Evolutionary conservation across 2,113 vertebrate species (phyloP).

Genomic region (Neotragus pygmaeus): DNA sequence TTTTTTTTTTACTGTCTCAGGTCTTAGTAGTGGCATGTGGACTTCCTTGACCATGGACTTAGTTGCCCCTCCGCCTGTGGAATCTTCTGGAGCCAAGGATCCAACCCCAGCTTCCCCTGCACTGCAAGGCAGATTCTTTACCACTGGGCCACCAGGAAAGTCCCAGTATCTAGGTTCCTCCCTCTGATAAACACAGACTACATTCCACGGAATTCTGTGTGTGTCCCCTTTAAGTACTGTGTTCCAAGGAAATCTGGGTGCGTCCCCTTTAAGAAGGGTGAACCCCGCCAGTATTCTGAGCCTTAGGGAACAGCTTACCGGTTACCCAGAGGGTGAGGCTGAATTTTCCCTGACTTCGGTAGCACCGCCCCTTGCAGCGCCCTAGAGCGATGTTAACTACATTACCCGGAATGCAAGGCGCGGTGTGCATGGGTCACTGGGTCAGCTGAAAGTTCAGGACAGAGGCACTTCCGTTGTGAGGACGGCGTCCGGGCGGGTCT

Average conservation of each 20-base stretch:
- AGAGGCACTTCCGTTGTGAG: fast-evolving
- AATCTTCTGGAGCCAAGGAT: neutral
- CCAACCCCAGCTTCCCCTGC: neutral
- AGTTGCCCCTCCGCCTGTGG: neutral
- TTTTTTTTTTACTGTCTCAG: neutral
- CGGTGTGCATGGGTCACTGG: fast-evolving
- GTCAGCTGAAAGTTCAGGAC: neutral
- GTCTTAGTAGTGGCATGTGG: neutral
- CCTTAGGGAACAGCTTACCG: fast-evolving
- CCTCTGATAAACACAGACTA: neutral
- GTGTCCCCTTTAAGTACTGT: neutral
- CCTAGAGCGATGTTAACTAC: fast-evolving
- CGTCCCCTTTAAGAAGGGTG: neutral
- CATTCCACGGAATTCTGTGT: neutral
- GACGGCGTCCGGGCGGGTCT: neutral
- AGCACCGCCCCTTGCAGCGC: fast-evolving
- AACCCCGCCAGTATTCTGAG: neutral
- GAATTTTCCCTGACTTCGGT: fast-evolving
- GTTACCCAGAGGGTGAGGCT: no score
- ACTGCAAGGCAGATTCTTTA: neutral
- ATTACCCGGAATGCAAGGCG: neutral
- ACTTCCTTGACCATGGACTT: neutral
- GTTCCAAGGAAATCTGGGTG: neutral
- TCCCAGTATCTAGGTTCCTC: neutral
- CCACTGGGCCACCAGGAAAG: neutral